Evolutionary conservation across 2,888 invertebrate species (phyloP).

Genomic region (Morinoia aosen): DNA sequence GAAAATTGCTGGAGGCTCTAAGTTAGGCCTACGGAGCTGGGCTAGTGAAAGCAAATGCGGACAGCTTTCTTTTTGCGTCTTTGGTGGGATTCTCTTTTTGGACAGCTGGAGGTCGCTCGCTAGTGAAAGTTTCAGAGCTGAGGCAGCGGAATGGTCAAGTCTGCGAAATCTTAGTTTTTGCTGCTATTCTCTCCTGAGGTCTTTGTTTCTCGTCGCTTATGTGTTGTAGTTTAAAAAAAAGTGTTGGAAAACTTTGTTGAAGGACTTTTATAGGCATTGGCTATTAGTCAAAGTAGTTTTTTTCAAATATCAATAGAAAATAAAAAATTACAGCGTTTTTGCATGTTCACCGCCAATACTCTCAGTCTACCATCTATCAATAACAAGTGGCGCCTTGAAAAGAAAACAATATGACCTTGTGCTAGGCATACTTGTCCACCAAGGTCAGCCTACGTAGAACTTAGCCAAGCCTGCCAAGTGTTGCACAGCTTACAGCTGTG

Average conservation of each 20-base stretch:
- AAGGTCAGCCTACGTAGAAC: constrained; percentile 33
- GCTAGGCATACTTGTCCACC: background rate
- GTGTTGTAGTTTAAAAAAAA: background rate
- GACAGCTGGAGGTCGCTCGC: constrained; percentile 22
- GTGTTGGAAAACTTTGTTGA: background rate
- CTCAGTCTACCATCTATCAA: background rate
- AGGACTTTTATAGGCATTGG: background rate
- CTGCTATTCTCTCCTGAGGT: background rate
- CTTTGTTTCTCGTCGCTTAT: background rate
- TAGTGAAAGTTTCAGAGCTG: constrained; percentile 32
- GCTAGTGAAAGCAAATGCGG: constrained; percentile 45
- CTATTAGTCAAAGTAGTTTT: background rate
- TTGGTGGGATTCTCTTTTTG: background rate
- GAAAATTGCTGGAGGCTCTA: background rate
- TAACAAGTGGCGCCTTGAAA: background rate
- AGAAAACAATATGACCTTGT: constrained; percentile 37
- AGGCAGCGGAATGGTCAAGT: background rate
- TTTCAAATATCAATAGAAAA: background rate
- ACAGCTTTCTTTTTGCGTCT: background rate
- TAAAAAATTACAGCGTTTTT: background rate
- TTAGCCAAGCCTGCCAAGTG: constrained; percentile 7
- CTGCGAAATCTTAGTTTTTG: background rate
- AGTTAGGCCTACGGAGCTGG: constrained; percentile 23
- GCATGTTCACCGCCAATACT: background rate
- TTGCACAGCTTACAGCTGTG: background rate